phyloP scores from a whole-genome alignment of 2,888 invertebrate genomes.

The Subacronicta megacephala region DNA sequence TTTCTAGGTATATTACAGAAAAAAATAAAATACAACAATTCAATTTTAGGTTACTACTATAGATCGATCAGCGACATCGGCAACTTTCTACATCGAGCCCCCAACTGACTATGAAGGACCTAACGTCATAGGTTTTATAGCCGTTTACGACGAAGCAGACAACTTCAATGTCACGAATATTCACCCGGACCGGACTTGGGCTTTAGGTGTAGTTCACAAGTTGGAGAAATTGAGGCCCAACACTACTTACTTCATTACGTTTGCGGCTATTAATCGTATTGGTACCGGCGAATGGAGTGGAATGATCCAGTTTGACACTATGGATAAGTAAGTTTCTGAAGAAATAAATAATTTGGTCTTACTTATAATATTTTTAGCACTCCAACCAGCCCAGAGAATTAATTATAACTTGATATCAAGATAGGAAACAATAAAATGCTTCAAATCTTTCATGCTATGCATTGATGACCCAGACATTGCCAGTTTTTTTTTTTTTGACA shows the following conservation, averaged over 20 bases:
- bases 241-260: conserved; percentile 73
- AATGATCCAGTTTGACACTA: conserved; percentile 66
- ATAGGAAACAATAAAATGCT: too few relatives aligned
- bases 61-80: conserved; percentile 70
- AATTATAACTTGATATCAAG: too few relatives aligned
- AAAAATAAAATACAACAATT: neutral
- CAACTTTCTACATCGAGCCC: conserved; percentile 68
- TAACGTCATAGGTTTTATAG: conserved; percentile 70
- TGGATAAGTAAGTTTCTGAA: conserved; percentile 80
- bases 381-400: too few relatives aligned
- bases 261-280: conserved; percentile 79
- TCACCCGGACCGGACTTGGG: conserved; percentile 80
- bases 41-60: conserved; percentile 62
- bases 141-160: conserved; percentile 74
- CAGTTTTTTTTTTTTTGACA: too few relatives aligned
- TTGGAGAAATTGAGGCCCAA: conserved; percentile 75
- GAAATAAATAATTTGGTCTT: too few relatives aligned
- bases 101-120: conserved; percentile 68
- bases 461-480: too few relatives aligned
- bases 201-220: conserved; percentile 69
- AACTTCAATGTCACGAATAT: conserved; percentile 76
- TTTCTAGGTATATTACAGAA: too few relatives aligned
- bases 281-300: conserved; percentile 74
- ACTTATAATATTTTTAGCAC: too few relatives aligned
- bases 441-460: too few relatives aligned